A percentile compares a stretch with the other conserved stretches of the same genome.
These are phyloP conservation scores for Hydrophis major DNA, from an alignment of 2,797 vertebrate genomes.

Conservation along the genomic window DNA sequence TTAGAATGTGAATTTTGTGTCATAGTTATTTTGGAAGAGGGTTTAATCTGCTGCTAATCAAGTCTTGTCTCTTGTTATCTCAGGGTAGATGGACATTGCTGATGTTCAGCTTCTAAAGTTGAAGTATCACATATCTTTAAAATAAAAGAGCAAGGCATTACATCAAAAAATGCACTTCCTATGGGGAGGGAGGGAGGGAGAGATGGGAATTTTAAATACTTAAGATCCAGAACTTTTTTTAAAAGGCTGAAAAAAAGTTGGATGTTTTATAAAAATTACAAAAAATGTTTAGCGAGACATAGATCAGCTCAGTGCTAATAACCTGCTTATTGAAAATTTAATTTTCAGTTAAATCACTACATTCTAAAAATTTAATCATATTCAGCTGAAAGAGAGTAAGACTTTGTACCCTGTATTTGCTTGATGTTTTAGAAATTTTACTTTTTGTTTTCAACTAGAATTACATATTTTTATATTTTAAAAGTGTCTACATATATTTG, in stretches of 20 bases:
- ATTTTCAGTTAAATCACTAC: not conserved
- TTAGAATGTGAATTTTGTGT: slow-evolving; percentile 1
- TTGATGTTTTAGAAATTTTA: not conserved
- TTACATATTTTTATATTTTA: not conserved
- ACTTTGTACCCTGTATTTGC: not conserved
- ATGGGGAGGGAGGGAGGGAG: not conserved
- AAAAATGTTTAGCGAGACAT: not conserved
- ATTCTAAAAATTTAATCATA: not conserved
- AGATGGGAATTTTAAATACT: slow-evolving; percentile 3
- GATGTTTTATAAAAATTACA: not conserved
- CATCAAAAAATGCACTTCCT: slow-evolving; percentile 34
- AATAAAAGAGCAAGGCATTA: slow-evolving; percentile 25
- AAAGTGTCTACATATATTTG: not conserved
- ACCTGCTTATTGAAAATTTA: not conserved
- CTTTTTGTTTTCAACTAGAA: not conserved
- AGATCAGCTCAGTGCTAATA: not conserved
- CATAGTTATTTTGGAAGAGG: not conserved
- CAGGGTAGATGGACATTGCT: slow-evolving; percentile 33
- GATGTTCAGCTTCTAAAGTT: slow-evolving; percentile 30
- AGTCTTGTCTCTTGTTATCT: slow-evolving; percentile 41
- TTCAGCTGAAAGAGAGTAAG: not conserved
- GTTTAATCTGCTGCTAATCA: not conserved
- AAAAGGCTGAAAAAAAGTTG: not conserved
- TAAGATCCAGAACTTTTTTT: not conserved
- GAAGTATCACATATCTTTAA: slow-evolving; percentile 33